Conservation (phyloP, 2,888 invertebrate genomes). For the Chymomyza caudatula region DNA sequence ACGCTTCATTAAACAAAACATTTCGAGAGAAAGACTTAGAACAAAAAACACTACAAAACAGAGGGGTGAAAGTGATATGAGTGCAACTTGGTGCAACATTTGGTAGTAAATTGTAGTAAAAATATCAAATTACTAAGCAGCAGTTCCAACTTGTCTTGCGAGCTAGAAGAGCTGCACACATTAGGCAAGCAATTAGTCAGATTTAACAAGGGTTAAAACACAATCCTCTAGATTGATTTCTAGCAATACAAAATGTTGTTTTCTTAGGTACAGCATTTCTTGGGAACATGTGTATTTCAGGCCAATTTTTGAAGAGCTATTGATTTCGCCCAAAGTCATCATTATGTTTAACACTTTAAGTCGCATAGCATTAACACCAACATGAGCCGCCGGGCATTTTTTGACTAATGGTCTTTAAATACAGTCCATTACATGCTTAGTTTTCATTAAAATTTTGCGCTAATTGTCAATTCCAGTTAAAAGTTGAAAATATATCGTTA, state of each 20-base stretch:
- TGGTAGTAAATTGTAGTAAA: background rate
- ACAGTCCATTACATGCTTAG: conserved; percentile 1
- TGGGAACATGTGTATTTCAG: no score
- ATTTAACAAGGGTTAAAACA: conserved; percentile 8
- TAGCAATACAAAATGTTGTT: no score
- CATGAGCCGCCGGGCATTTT: background rate
- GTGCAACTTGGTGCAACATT: background rate
- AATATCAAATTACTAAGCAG: background rate
- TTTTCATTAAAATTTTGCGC: conserved; percentile 17
- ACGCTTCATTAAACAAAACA: conserved; percentile 60
- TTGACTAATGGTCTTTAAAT: conserved; percentile 48
- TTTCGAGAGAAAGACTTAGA: background rate
- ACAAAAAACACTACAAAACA: background rate
- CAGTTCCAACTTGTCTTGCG: background rate
- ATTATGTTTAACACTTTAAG: conserved; percentile 20
- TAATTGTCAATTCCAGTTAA: conserved; percentile 36
- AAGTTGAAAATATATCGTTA: conserved; percentile 43
- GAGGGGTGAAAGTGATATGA: background rate
- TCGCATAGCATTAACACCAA: conserved; percentile 47
- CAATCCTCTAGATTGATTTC: background rate
- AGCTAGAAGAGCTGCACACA: background rate
- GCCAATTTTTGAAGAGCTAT: background rate
- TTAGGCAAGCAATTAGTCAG: conserved; percentile 46
- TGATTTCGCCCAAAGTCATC: conserved; percentile 25
- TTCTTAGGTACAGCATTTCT: no score